Evolutionary conservation across 2,888 invertebrate genomes (phyloP).

Genomic region (Dryobota labecula): DNA sequence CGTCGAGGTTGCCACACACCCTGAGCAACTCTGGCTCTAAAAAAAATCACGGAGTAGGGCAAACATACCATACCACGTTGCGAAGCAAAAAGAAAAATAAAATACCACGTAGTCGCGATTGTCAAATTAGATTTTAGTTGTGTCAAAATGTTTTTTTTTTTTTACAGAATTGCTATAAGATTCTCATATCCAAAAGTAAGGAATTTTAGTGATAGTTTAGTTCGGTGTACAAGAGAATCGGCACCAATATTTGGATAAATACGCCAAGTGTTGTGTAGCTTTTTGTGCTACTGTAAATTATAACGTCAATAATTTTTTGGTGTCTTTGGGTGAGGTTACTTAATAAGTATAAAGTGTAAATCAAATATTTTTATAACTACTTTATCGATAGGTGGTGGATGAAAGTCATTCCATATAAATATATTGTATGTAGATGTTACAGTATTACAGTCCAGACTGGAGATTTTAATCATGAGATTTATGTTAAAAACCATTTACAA

Average conservation of each 20-base stretch:
- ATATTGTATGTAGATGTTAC: constrained; percentile 49
- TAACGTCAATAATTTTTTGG: constrained; percentile 18
- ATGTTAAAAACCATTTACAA: constrained; percentile 58
- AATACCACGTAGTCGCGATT: too few relatives aligned
- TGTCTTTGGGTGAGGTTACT: constrained; percentile 43
- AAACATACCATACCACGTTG: too few relatives aligned
- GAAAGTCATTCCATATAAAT: constrained; percentile 58
- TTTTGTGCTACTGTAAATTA: constrained; percentile 14
- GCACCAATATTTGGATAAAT: constrained; percentile 11
- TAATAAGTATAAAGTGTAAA: constrained; percentile 24
- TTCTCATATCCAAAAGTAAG: too few relatives aligned
- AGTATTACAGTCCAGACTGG: constrained; percentile 60
- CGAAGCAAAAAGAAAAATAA: too few relatives aligned
- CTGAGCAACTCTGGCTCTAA: too few relatives aligned
- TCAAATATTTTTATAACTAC: constrained; percentile 51
- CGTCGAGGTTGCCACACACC: too few relatives aligned
- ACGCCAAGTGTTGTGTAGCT: background rate
- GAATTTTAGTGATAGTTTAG: too few relatives aligned
- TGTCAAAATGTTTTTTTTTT: too few relatives aligned
- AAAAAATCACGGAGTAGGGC: too few relatives aligned
- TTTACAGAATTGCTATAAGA: too few relatives aligned
- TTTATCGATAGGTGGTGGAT: constrained; percentile 69
- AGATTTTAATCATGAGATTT: constrained; percentile 71
- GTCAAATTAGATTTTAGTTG: too few relatives aligned
- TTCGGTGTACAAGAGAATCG: too few relatives aligned